Conservation (phyloP, 2,888 invertebrate genomes). For the Agapostemon virescens region DNA sequence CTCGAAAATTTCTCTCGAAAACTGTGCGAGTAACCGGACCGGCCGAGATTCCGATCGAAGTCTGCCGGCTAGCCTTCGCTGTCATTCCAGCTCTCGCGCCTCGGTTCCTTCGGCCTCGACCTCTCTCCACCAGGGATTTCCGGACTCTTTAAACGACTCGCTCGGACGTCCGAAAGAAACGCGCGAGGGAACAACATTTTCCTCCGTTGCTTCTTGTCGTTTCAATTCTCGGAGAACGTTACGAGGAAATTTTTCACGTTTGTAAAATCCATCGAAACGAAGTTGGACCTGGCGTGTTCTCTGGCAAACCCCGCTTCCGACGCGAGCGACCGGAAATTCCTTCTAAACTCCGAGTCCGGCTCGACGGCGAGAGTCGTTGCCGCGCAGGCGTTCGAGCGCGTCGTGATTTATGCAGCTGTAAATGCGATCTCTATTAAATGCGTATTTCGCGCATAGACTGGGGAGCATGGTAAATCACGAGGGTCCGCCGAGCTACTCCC, state of each 20-base stretch:
- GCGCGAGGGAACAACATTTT: not conserved
- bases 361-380: too few species aligned
- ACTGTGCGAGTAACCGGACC: constrained; percentile 26
- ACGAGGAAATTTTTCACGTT: too few species aligned
- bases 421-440: constrained; percentile 63
- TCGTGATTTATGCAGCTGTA: constrained; percentile 56
- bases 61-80: not conserved
- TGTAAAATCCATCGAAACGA: too few species aligned
- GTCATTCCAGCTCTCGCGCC: not conserved
- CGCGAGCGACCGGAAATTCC: too few species aligned
- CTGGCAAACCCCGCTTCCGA: too few species aligned
- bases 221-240: not conserved
- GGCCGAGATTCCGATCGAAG: constrained; percentile 43
- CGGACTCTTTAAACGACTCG: not conserved
- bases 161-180: not conserved
- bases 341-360: too few species aligned
- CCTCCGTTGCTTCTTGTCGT: not conserved
- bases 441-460: constrained; percentile 41
- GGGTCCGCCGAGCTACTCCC: constrained; percentile 43
- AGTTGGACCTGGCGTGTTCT: too few species aligned
- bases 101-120: not conserved
- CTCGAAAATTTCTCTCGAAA: constrained; percentile 25
- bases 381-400: not conserved
- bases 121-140: not conserved
- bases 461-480: constrained; percentile 54